Evolutionary conservation across 1,140 invertebrate species (phyloP), one percentile per base, ranked within the genome.

Genomic region (Antheraea pernyi): DNA sequence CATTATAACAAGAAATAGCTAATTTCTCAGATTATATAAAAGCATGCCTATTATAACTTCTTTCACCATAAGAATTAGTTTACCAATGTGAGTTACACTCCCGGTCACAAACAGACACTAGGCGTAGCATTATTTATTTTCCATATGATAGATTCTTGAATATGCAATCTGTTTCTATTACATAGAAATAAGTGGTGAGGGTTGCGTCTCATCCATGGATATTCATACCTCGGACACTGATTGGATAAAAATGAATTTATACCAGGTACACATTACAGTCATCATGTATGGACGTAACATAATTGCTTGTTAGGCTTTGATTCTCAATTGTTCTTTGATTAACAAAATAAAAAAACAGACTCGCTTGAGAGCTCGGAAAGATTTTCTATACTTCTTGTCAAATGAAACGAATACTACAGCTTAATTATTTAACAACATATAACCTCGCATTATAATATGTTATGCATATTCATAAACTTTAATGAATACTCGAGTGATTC

Each of bases 251-350:
- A 88, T 89, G 89, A 89, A 91, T 90, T 86, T 82, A 84, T 88
- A 83, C 80, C 74, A 76, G 70, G 72, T 68, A 71, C 71, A 72
- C 69, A 78, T 73, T 70, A 74, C 80, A 79, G 62, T 81, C 78
- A 77, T 65, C 72, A 69, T 67, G 79, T 78, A 85, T 82, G 79
- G 79, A 84, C 82, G 82, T 84, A 91, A 84, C 81, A 77, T 86
- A 89, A 89, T 89, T 89, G 84, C 88, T 91, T 85, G 88, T 91
- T 89, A 91, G 84, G 81, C 65, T 77, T 74, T 78, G 77, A 88
- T 86, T 73, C 82, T 80, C 85, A 83, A 89, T 91, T 91, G 89
- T 91, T 91, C 80, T 80, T 89, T 81, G 80, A 86, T 85, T 79
- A 82, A 83, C 70, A 86, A 87, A 87, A 85, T 83, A 87, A 87